Evolutionary conservation across 1,140 invertebrate species (phyloP).

Genomic region (Leptopilina clavipes): DNA sequence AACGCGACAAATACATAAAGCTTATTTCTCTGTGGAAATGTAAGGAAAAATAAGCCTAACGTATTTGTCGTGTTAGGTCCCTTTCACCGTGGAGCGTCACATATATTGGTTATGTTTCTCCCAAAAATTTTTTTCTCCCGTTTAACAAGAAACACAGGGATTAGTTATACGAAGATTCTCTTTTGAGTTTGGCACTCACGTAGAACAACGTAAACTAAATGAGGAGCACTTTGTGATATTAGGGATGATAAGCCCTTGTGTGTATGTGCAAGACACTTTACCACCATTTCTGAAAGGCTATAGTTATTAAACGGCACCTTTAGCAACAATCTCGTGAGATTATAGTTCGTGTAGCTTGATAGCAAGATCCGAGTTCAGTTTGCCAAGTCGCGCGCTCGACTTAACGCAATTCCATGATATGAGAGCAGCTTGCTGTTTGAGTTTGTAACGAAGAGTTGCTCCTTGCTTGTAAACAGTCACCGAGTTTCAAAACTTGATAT

Average conservation of each 20-base stretch:
- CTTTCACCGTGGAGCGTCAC: no score
- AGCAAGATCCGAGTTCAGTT: conserved; percentile 29
- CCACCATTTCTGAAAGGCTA: background rate
- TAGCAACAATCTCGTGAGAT: conserved; percentile 21
- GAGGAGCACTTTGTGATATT: conserved; percentile 31
- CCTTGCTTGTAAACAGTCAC: conserved; percentile 23
- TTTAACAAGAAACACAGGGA: no score
- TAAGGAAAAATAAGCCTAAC: no score
- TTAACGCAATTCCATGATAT: conserved; percentile 32
- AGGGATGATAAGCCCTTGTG: conserved; percentile 22
- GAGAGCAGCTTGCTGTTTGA: conserved; percentile 33
- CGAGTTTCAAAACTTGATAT: conserved; percentile 13
- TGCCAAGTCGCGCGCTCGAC: conserved; percentile 34
- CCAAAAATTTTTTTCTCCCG: no score
- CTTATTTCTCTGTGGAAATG: no score
- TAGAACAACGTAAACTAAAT: conserved; percentile 22
- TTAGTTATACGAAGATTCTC: conserved; percentile 34
- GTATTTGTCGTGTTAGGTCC: no score
- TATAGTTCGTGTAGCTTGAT: conserved; percentile 27
- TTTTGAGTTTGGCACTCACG: conserved; percentile 6
- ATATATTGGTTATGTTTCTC: no score
- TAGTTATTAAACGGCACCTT: conserved; percentile 35
- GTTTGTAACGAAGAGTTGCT: conserved; percentile 24
- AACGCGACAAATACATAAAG: no score
- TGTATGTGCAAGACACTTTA: conserved; percentile 16